phyloP scores from a whole-genome alignment of 2,113 vertebrate species.

The Origma solitaria region DNA sequence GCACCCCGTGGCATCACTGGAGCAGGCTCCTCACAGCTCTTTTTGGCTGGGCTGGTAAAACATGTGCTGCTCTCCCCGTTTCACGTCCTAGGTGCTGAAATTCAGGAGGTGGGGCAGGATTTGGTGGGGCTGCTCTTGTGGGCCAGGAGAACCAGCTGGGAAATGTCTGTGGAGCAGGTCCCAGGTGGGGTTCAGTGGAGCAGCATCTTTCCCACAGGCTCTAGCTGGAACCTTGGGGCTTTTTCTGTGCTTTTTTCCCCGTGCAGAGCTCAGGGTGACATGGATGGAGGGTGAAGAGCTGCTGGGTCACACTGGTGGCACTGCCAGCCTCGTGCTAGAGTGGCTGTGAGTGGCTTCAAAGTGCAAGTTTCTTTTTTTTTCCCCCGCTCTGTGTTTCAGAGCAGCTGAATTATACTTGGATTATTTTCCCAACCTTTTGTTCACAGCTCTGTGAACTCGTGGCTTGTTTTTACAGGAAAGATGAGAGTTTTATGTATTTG shows the following conservation, averaged over 20 bases:
- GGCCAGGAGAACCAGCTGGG: neutral
- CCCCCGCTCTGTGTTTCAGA: neutral
- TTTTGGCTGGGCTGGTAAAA: neutral
- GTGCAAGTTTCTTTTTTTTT: neutral
- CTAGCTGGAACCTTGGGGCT: accelerated
- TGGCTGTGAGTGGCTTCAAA: neutral
- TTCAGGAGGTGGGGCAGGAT: neutral
- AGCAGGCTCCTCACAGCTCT: neutral
- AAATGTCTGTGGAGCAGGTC: neutral
- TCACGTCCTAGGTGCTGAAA: neutral
- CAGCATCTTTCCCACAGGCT: neutral
- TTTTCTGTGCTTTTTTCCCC: neutral
- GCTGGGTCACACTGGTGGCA: accelerated
- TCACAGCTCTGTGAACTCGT: neutral
- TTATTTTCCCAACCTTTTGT: constrained; percentile 22
- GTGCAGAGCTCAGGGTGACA: neutral
- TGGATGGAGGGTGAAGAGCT: neutral
- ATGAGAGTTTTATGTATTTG: neutral
- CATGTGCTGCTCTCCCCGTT: neutral
- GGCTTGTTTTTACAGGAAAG: constrained; percentile 19
- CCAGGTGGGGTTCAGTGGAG: neutral
- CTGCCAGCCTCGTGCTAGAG: neutral
- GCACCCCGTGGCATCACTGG: accelerated
- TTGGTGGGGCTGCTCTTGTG: neutral
- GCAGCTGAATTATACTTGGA: neutral